Evolutionary conservation across 2,797 vertebrate genomes (phyloP).

Genomic region (Argya squamiceps): DNA sequence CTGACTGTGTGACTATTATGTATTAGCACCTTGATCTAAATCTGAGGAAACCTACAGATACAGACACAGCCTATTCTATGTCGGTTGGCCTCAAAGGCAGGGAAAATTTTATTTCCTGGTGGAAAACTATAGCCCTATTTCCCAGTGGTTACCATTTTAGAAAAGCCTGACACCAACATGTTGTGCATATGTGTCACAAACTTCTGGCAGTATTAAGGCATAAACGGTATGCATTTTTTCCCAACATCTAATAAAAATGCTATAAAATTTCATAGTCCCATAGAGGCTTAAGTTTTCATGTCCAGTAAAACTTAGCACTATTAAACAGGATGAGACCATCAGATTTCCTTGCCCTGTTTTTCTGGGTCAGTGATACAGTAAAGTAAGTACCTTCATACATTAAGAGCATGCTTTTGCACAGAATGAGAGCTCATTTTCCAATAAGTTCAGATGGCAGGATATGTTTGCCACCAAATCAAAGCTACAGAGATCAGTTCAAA

Average conservation of each 20-base stretch:
- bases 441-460: neutral
- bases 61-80: neutral
- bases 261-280: neutral
- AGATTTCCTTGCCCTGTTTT: neutral
- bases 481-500: slow-evolving; percentile 13
- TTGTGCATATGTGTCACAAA: neutral
- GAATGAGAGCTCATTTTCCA: slow-evolving; percentile 1
- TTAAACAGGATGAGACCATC: neutral
- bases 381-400: neutral
- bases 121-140: neutral
- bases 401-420: neutral
- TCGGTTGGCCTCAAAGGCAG: neutral
- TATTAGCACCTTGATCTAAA: neutral
- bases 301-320: neutral
- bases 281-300: neutral
- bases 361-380: neutral
- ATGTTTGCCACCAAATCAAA: neutral
- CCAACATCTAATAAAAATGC: neutral
- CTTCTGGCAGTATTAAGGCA: neutral
- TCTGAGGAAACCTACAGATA: neutral
- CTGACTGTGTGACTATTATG: neutral
- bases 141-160: neutral
- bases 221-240: neutral
- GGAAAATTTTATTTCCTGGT: neutral
- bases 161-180: neutral